Evolutionary conservation across 2,888 invertebrate species (phyloP).

Genomic region (Troides oblongomaculatus): DNA sequence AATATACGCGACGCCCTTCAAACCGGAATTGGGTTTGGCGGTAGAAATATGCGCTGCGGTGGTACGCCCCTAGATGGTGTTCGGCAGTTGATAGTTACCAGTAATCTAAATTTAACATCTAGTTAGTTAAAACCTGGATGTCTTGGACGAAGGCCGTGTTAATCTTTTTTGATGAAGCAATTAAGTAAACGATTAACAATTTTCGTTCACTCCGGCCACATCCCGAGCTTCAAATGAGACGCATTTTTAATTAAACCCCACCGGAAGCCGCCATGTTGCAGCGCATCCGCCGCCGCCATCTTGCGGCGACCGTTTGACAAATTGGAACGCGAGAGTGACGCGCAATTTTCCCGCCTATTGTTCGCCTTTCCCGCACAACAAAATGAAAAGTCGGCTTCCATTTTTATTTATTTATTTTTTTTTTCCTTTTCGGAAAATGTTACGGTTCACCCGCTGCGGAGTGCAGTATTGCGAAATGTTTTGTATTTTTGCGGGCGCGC

Average conservation of each 20-base stretch:
- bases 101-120: too few species aligned
- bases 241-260: constrained; percentile 76
- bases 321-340: constrained; percentile 79
- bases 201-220: constrained; percentile 47
- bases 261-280: constrained; percentile 69
- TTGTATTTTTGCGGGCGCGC: constrained; percentile 55
- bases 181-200: constrained; percentile 41
- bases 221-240: constrained; percentile 66
- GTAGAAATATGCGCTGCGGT: too few species aligned
- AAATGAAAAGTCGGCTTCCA: constrained; percentile 76
- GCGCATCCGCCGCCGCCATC: constrained; percentile 70
- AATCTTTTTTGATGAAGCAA: constrained; percentile 8
- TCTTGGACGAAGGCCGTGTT: neutral
- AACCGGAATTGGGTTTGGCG: too few species aligned
- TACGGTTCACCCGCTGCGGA: constrained; percentile 51
- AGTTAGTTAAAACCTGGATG: too few species aligned
- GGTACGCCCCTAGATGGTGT: too few species aligned
- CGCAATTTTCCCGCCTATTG: constrained; percentile 79
- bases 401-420: constrained; percentile 57
- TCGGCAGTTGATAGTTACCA: too few species aligned
- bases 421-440: constrained; percentile 61
- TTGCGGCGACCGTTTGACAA: constrained; percentile 77
- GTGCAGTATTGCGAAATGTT: constrained; percentile 49
- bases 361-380: constrained; percentile 75
- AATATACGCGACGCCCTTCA: too few species aligned